Evolutionary conservation across 2,113 vertebrate species (phyloP), one percentile per base, ranked within the genome.

Genomic region (Bambusicola thoracicus): DNA sequence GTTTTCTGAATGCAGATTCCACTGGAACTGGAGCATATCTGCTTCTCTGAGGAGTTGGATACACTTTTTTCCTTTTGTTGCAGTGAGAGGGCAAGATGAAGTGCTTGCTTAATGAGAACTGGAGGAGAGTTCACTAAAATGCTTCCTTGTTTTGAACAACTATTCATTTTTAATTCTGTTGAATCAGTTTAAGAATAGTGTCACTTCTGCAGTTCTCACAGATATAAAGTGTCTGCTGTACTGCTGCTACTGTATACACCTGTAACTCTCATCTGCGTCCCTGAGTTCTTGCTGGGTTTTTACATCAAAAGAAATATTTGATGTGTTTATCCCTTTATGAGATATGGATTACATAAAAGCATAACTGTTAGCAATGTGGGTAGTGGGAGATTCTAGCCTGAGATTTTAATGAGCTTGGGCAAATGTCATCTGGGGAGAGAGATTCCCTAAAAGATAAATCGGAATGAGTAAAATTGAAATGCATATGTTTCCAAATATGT

Each of bases 71-170:
- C 32, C 34, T 80, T 77, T 36, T 73, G 58, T 41, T 30, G 55
- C 22, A 0, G 0, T 16, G 16, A 1, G 0, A 68, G 55, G 21
- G 55, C 53, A 69, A 48, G 59, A 74, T 38, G 38, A 81, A 80
- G n/a, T 46, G 14, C 32, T 62, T 80, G 72, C 43, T 49, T 44
- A 27, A 0, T 32, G 63, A 61, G 65, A 81, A 15, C 41, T 63
- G 43, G 16, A 78, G 49, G 8, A 91, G 40, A 65, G 27, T 19
- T 61, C 24, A 15, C 27, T 29, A 0, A 30, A 38, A 32, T 27
- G 25, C 7, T 65, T 46, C 15, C n/a, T 76, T 76, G 7, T 40
- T 69, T 73, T 14, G 16, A 19, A 10, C 16, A 87, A 63, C 13
- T 32, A 17, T 59, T 79, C 24, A 6, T 20, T 80, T 58, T 76